These are phyloP conservation scores for Seira sanloemensis DNA, from an alignment of 2,888 invertebrate genomes.

Conservation along the genomic window DNA sequence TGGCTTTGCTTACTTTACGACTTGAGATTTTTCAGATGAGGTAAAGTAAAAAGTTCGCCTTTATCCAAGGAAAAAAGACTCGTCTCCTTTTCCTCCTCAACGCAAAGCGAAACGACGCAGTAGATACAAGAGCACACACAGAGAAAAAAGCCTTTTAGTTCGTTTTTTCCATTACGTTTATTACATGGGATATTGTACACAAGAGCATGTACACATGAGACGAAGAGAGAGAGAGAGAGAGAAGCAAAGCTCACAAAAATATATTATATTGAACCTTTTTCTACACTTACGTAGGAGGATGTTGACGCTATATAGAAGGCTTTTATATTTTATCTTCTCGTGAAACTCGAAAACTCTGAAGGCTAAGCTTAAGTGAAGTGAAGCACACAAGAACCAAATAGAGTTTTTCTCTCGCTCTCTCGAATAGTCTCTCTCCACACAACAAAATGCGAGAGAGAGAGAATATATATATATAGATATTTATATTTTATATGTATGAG, in stretches of 20 bases:
- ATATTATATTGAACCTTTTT: constrained; percentile 38
- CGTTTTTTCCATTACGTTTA: constrained; percentile 38
- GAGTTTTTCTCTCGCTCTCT: too few species aligned
- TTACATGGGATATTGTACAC: constrained; percentile 30
- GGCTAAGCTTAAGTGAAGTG: not conserved
- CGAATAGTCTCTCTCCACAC: too few species aligned
- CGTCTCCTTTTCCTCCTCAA: too few species aligned
- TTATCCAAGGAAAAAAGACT: too few species aligned
- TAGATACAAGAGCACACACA: not conserved
- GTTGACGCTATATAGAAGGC: constrained; percentile 16
- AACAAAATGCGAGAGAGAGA: not conserved
- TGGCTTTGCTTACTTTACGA: not conserved
- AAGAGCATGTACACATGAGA: not conserved
- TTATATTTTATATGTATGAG: too few species aligned
- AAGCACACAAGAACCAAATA: constrained; percentile 3
- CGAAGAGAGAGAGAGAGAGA: not conserved
- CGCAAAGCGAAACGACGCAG: not conserved
- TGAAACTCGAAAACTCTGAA: not conserved
- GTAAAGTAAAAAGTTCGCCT: not conserved
- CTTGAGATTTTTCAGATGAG: not conserved
- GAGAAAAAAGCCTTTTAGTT: constrained; percentile 30
- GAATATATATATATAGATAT: not conserved
- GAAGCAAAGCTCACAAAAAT: constrained; percentile 15
- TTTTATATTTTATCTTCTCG: constrained; percentile 32
- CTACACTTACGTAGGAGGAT: constrained; percentile 42